Evolutionary conservation across 1,140 invertebrate genomes (phyloP), one percentile per base, ranked within the genome.

Genomic region (Atta cephalotes): DNA sequence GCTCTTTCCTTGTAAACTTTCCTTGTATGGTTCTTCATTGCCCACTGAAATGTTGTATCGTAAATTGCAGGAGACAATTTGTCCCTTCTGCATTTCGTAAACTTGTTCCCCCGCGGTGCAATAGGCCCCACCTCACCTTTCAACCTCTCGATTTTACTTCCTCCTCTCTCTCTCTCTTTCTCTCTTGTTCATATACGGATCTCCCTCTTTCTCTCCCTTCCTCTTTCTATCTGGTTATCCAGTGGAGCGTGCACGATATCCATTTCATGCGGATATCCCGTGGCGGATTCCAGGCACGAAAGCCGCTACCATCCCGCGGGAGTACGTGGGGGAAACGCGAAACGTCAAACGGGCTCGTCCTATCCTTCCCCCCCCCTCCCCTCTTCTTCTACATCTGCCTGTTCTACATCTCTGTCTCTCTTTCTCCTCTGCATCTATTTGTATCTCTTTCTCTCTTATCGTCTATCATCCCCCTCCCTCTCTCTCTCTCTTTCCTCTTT

Each of bases 31-130:
- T 56, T 56, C 80, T 85, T 68, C 28, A 28, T 39, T 58, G 58
- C 51, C 18, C 65, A 72, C 14, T 60, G 49, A 66, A 87, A 87
- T 53, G 68, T 66, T 85, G 58, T 82, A 70, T 65, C 68, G 31
- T 70, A 21, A 45, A 31, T 62, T 68, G 76, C 58, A 63, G 60
- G 77, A 90, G 89, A 90, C 89, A 90, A 90, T 91, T 91, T 90
- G 89, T 90, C 77, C 87, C 87, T 72, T 78, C 62, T 90, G 70
- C 80, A 74, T 85, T 87, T 85, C 66, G 80, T 87, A 85, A 87
- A 87, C 70, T 87, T 71, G 68, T 85, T 60, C 62, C 49, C 78
- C 66, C 78, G 79, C 79, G 66, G 49, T 87, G 58, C 66, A 74
- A 82, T 86, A 68, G 58, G 21, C 79, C 78, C 65, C 39, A 51